These are phyloP conservation scores for Porites rus DNA, from an alignment of 92 coral and sea anemone genomes.

Conservation along the genomic window DNA sequence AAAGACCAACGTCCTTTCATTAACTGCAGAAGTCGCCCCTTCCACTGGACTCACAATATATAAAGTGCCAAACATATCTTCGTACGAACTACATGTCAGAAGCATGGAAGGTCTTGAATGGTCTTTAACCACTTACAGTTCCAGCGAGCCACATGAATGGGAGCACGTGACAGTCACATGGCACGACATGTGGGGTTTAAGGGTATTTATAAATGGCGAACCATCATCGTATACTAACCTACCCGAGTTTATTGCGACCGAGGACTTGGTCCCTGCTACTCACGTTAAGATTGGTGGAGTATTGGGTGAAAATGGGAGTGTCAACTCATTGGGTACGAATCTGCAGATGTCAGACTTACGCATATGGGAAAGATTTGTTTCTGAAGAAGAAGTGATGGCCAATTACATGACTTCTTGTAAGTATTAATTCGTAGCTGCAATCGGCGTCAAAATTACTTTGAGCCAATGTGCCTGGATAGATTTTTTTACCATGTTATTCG, in stretches of 20 bases:
- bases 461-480: no score
- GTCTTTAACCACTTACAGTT: not conserved
- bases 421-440: not conserved
- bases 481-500: no score
- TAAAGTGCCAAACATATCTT: not conserved
- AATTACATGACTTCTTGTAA: not conserved
- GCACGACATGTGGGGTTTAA: slow-evolving; percentile 34
- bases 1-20: slow-evolving; percentile 40
- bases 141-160: slow-evolving; percentile 27
- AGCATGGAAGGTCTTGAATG: not conserved
- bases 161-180: slow-evolving; percentile 53
- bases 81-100: not conserved
- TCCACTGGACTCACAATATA: slow-evolving; percentile 55
- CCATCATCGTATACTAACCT: not conserved
- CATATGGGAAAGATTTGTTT: slow-evolving; percentile 8
- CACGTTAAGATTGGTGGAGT: slow-evolving; percentile 20
- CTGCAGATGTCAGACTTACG: slow-evolving; percentile 16
- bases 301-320: not conserved
- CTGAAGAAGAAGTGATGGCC: not conserved
- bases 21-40: slow-evolving; percentile 36
- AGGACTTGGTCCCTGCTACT: not conserved
- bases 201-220: slow-evolving; percentile 29
- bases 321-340: not conserved
- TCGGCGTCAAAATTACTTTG: no score
- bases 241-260: not conserved